These are phyloP conservation scores for Pithecia hirsuta DNA, from an alignment of 2,797 vertebrate species.

Conservation along the genomic window DNA sequence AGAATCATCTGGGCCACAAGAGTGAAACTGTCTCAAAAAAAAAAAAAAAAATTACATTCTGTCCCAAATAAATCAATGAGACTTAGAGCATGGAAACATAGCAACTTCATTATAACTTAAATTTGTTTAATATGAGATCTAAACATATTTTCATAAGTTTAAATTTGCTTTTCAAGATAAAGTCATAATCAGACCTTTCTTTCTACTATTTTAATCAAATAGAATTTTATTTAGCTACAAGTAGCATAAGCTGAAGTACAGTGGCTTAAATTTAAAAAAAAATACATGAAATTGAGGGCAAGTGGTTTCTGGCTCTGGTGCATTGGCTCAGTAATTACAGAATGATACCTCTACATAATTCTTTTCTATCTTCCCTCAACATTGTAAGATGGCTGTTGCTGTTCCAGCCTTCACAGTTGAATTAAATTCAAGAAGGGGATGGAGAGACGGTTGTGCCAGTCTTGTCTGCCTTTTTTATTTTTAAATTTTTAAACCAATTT, in stretches of 20 bases:
- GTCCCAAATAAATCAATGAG: slow-evolving; percentile 2
- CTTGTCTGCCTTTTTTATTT: neutral
- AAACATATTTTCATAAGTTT: slow-evolving; percentile 41
- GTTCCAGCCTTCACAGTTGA: neutral
- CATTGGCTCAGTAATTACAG: neutral
- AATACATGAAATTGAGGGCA: neutral
- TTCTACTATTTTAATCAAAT: neutral
- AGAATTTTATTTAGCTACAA: slow-evolving; percentile 31
- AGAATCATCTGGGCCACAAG: neutral
- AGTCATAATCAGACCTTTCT: slow-evolving; percentile 18
- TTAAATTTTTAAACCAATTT: neutral
- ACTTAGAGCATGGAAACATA: neutral
- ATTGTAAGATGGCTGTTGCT: neutral
- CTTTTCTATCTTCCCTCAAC: neutral
- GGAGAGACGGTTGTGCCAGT: neutral
- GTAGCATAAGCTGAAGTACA: neutral
- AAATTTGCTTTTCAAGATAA: slow-evolving; percentile 52
- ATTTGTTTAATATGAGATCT: neutral
- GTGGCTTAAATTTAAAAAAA: neutral
- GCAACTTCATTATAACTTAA: slow-evolving; percentile 39
- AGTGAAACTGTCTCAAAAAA: neutral
- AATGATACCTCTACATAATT: neutral
- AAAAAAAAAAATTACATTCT: neutral
- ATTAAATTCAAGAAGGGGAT: neutral
- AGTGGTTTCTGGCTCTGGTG: neutral